Evolutionary conservation across 2,113 vertebrate species (phyloP).

Genomic region (Mesembrinibis cayennensis): DNA sequence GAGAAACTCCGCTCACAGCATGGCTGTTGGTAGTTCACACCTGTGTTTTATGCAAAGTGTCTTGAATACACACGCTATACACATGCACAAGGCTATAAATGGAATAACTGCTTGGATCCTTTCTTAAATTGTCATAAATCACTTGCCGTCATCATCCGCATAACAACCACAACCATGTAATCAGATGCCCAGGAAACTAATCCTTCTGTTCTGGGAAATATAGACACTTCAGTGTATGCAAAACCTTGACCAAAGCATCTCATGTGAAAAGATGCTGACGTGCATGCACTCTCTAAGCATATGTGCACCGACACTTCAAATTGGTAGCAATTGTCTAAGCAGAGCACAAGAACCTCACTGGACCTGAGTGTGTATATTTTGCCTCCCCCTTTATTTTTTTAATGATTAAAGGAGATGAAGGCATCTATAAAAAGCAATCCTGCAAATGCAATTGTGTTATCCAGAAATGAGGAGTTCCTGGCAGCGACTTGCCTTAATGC

Average conservation of each 20-base stretch:
- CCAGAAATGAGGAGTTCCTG: neutral
- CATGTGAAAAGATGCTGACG: neutral
- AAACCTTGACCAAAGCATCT: neutral
- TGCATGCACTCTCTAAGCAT: neutral
- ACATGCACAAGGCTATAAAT: neutral
- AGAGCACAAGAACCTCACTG: neutral
- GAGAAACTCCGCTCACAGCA: neutral
- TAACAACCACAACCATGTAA: neutral
- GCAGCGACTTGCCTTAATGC: fast-evolving
- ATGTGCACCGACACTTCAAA: neutral
- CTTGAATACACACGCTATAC: neutral
- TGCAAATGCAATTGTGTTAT: neutral
- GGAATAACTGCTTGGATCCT: neutral
- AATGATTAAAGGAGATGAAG: neutral
- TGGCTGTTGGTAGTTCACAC: neutral
- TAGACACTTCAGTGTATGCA: neutral
- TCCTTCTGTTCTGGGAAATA: neutral
- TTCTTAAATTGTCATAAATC: neutral
- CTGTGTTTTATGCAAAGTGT: fast-evolving
- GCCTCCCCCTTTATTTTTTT: neutral
- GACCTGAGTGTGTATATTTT: neutral
- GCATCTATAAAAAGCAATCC: neutral
- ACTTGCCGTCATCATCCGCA: neutral
- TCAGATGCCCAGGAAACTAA: neutral
- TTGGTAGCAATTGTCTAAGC: neutral